These are phyloP conservation scores for Eulithis testata DNA, from an alignment of 2,888 invertebrate genomes.

Conservation along the genomic window DNA sequence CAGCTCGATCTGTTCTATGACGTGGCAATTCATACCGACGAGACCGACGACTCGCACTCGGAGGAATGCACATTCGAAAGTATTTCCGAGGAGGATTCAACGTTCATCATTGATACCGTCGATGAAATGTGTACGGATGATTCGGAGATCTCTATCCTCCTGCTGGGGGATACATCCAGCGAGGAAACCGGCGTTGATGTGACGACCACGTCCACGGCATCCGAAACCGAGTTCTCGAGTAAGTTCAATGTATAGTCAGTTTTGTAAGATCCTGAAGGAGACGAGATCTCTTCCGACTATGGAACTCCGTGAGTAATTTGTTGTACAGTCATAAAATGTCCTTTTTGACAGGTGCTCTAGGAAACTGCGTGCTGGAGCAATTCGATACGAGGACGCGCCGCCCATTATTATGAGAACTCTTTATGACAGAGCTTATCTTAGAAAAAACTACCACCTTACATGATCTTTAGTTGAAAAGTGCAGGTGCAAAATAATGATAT, in stretches of 20 bases:
- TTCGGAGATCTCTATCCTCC: not conserved
- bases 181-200: not conserved
- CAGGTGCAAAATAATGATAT: too few species aligned
- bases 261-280: conserved; percentile 7
- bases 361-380: not conserved
- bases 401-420: not conserved
- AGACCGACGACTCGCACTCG: not conserved
- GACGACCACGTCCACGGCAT: not conserved
- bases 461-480: too few species aligned
- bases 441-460: too few species aligned
- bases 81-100: not conserved
- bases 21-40: not conserved
- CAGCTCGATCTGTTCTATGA: not conserved
- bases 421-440: too few species aligned
- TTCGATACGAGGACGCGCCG: not conserved
- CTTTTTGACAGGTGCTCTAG: conserved; percentile 1
- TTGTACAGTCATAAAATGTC: not conserved
- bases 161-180: not conserved
- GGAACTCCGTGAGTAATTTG: not conserved
- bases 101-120: not conserved
- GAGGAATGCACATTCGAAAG: not conserved
- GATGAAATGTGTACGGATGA: not conserved
- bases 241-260: not conserved
- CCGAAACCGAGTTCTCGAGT: not conserved
- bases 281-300: not conserved